phyloP scores from a whole-genome alignment of 2,888 invertebrate genomes.

The Leptarthrus brevirostris region DNA sequence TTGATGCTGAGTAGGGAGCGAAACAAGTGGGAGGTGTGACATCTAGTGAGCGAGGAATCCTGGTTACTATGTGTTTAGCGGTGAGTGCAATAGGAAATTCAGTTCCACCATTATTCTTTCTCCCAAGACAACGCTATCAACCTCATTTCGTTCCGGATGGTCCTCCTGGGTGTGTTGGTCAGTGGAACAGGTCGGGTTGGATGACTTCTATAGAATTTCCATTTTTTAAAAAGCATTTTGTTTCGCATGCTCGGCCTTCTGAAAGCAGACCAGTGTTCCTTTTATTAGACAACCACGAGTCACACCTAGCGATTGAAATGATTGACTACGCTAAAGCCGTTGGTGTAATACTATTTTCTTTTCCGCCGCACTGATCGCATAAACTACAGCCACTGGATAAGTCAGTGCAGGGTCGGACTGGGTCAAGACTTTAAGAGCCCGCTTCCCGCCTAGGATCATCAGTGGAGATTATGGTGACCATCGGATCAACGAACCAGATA shows the following conservation, averaged over 20 bases:
- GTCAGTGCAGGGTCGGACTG: too few relatives aligned
- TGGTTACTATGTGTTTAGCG: conserved; percentile 41
- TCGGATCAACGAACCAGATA: too few relatives aligned
- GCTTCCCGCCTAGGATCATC: too few relatives aligned
- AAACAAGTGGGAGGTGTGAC: conserved; percentile 2
- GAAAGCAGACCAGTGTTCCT: conserved; percentile 48
- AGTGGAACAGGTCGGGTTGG: conserved; percentile 56
- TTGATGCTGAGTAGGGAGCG: conserved; percentile 2
- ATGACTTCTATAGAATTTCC: conserved; percentile 52
- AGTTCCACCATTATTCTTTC: conserved; percentile 45
- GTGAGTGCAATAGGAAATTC: conserved; percentile 34
- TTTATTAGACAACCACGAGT: conserved; percentile 54
- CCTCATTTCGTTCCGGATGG: background rate
- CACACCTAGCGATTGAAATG: conserved; percentile 51
- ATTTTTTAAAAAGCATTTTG: too few relatives aligned
- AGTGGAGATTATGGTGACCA: too few relatives aligned
- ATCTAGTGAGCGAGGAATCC: conserved; percentile 28
- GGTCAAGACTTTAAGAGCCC: too few relatives aligned
- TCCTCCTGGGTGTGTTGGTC: background rate
- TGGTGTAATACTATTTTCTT: too few relatives aligned
- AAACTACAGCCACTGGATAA: conserved; percentile 56
- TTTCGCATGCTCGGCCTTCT: too few relatives aligned
- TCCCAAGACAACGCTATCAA: conserved; percentile 31
- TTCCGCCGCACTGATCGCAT: conserved; percentile 51
- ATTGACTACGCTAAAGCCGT: conserved; percentile 52